phyloP scores from a whole-genome alignment of 2,113 vertebrate species.

The Plectropomus leopardus region DNA sequence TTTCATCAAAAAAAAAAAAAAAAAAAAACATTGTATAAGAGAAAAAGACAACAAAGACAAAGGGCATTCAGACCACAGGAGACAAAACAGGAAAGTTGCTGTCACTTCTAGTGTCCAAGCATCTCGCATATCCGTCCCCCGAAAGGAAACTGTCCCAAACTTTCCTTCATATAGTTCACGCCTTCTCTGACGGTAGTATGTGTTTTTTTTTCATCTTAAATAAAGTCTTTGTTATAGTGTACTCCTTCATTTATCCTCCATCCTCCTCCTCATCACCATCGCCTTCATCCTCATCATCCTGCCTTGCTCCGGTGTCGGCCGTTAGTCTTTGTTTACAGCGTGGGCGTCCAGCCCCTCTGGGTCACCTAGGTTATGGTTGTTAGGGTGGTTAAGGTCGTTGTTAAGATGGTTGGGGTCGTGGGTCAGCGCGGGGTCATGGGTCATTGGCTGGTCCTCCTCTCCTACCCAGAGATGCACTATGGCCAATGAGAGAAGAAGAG shows the following conservation, averaged over 20 bases:
- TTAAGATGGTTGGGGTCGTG: slow-evolving; percentile 82
- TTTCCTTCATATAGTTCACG: slow-evolving; percentile 57
- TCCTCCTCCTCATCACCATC: slow-evolving; percentile 56
- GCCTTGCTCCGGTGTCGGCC: slow-evolving; percentile 59
- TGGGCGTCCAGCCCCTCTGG: slow-evolving; percentile 82
- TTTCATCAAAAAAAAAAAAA: slow-evolving; percentile 64
- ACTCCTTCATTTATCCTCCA: slow-evolving; percentile 77
- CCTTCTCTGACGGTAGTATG: slow-evolving; percentile 70
- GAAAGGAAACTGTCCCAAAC: slow-evolving; percentile 46
- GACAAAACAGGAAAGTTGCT: slow-evolving; percentile 63
- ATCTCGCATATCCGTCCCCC: slow-evolving; percentile 48
- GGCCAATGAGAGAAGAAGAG: slow-evolving; percentile 85
- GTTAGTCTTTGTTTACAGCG: slow-evolving; percentile 84
- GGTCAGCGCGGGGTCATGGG: slow-evolving; percentile 81
- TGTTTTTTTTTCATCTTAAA: slow-evolving; percentile 77
- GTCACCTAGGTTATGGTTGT: slow-evolving; percentile 84
- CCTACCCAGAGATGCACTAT: slow-evolving; percentile 87
- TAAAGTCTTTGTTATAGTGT: slow-evolving; percentile 83
- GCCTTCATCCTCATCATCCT: slow-evolving; percentile 52
- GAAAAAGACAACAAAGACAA: slow-evolving; percentile 62
- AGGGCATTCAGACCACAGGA: slow-evolving; percentile 69
- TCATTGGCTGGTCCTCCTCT: slow-evolving; percentile 85
- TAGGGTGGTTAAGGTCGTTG: slow-evolving; percentile 78
- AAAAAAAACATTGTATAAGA: slow-evolving; percentile 58
- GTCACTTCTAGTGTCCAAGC: slow-evolving; percentile 68